Evolutionary conservation across 2,888 invertebrate species (phyloP).

Genomic region (Melieria crassipennis): DNA sequence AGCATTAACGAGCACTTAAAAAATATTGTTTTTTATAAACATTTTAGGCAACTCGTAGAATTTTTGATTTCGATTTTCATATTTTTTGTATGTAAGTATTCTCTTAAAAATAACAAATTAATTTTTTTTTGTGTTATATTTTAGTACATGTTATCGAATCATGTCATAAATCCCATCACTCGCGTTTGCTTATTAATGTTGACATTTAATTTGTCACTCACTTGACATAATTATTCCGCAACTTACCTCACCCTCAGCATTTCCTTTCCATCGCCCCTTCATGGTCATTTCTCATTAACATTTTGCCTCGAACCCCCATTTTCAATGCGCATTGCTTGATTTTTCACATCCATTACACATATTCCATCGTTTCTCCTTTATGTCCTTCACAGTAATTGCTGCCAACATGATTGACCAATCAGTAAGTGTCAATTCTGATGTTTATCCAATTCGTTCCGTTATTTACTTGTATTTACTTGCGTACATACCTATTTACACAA

Average conservation of each 20-base stretch:
- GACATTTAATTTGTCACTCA: slow-evolving; percentile 34
- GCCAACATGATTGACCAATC: slow-evolving; percentile 21
- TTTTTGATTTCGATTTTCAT: no score
- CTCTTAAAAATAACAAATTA: no score
- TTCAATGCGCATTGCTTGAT: slow-evolving; percentile 16
- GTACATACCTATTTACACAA: slow-evolving; percentile 26
- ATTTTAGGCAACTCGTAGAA: no score
- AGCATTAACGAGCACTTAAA: no score
- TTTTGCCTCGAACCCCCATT: background rate
- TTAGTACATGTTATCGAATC: no score
- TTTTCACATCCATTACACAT: slow-evolving; percentile 15
- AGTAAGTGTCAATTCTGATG: slow-evolving; percentile 59
- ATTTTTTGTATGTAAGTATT: no score
- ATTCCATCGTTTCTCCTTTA: background rate
- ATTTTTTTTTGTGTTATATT: no score
- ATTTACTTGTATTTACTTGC: slow-evolving; percentile 25
- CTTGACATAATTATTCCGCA: slow-evolving; percentile 1
- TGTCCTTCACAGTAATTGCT: background rate
- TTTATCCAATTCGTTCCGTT: slow-evolving; percentile 51
- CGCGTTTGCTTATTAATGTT: slow-evolving; percentile 23
- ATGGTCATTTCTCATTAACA: slow-evolving; percentile 6
- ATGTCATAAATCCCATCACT: background rate
- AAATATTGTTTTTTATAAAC: no score
- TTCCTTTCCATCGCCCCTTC: background rate
- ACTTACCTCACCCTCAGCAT: background rate